These are phyloP conservation scores for Conus canariensis DNA, from an alignment of 2,888 invertebrate genomes.

Conservation along the genomic window DNA sequence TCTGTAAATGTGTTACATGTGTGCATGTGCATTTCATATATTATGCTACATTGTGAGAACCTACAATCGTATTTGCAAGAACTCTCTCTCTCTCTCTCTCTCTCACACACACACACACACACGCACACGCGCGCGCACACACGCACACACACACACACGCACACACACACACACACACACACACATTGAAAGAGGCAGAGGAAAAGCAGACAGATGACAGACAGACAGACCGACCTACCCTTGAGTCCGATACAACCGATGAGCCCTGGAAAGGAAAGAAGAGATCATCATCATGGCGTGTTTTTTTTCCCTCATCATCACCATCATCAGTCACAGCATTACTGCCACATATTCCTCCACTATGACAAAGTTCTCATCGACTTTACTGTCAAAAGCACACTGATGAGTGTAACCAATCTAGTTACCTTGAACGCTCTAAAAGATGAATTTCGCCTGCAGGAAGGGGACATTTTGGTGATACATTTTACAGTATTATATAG, in stretches of 20 bases:
- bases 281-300: background rate
- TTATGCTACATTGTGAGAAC: background rate
- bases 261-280: background rate
- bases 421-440: too few species aligned
- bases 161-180: constrained; percentile 8
- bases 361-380: background rate
- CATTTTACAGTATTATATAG: too few species aligned
- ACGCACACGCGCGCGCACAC: background rate
- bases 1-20: too few species aligned
- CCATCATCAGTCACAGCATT: background rate
- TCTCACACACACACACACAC: background rate
- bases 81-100: background rate
- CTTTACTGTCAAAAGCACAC: background rate
- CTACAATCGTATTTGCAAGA: background rate
- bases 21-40: too few species aligned
- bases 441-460: too few species aligned
- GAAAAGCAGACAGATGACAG: background rate
- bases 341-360: background rate
- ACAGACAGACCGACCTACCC: background rate
- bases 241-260: background rate
- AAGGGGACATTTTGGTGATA: too few species aligned
- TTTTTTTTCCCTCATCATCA: background rate
- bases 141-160: background rate
- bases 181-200: background rate
- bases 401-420: background rate